Evolutionary conservation across 2,113 vertebrate species (phyloP).

Genomic region (Pituophis catenifer): DNA sequence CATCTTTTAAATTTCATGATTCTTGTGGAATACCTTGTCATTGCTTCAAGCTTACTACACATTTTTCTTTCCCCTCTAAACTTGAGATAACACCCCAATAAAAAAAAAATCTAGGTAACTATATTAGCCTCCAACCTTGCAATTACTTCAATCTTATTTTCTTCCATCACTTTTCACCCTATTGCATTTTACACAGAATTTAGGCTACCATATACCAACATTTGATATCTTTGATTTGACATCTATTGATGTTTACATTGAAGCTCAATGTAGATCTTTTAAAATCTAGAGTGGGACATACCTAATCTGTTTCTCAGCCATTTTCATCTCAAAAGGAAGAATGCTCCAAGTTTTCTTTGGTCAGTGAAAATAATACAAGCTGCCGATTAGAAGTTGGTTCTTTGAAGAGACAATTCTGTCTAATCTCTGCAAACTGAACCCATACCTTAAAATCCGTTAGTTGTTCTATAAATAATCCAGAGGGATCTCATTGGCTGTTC

Average conservation of each 20-base stretch:
- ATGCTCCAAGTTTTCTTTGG: slow-evolving; percentile 23
- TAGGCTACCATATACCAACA: not conserved
- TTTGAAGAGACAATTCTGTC: slow-evolving; percentile 38
- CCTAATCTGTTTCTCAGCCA: slow-evolving; percentile 79
- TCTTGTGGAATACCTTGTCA: not conserved
- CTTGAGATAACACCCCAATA: not conserved
- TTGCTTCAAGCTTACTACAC: not conserved
- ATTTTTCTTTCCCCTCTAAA: not conserved
- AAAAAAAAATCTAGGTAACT: not conserved
- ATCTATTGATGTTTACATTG: not conserved
- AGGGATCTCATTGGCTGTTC: slow-evolving; percentile 7
- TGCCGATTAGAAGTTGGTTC: slow-evolving; percentile 24
- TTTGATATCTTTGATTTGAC: not conserved
- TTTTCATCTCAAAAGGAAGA: slow-evolving; percentile 48
- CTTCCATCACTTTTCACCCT: not conserved
- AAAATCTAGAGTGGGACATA: not conserved
- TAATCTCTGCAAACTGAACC: slow-evolving; percentile 53
- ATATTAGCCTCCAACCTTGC: not conserved
- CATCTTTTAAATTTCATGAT: not conserved
- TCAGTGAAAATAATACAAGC: slow-evolving; percentile 12
- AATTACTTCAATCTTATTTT: not conserved
- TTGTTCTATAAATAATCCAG: slow-evolving; percentile 38
- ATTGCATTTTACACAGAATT: not conserved
- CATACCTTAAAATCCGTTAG: slow-evolving; percentile 20
- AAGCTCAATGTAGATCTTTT: not conserved